Percentiles rank a stretch among this genome's conserved stretches.
These are phyloP conservation scores for Percina caprodes DNA, from an alignment of 2,113 vertebrate genomes.

Conservation along the genomic window DNA sequence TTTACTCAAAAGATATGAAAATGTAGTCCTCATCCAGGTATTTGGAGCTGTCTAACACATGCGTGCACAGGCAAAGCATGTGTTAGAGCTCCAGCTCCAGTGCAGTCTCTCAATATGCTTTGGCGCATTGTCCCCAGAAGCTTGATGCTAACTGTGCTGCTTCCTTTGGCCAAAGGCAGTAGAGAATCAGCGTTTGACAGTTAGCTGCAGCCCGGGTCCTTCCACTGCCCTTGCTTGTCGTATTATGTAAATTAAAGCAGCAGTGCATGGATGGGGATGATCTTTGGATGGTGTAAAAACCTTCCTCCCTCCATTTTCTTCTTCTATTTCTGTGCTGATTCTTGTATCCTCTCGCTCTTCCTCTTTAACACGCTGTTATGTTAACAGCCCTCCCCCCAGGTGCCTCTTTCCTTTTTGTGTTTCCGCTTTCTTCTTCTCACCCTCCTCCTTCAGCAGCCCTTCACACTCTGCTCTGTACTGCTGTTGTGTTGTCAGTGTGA, in stretches of 20 bases:
- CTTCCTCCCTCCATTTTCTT: background rate
- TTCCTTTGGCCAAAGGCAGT: background rate
- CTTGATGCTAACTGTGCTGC: slow-evolving; percentile 35
- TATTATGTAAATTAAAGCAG: slow-evolving; percentile 13
- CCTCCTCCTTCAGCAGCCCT: slow-evolving; percentile 35
- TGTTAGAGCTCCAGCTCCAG: slow-evolving; percentile 13
- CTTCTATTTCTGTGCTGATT: background rate
- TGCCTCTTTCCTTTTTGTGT: background rate
- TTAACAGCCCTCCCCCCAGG: background rate
- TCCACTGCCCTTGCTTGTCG: slow-evolving; percentile 6
- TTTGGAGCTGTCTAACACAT: background rate
- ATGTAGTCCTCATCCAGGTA: background rate
- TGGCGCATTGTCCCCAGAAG: slow-evolving; percentile 64
- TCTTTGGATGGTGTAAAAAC: slow-evolving; percentile 8
- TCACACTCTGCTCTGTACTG: slow-evolving; percentile 11
- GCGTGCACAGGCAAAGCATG: slow-evolving; percentile 20
- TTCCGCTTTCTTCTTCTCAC: background rate
- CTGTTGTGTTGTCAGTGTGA: slow-evolving; percentile 8
- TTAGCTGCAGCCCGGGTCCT: slow-evolving; percentile 38
- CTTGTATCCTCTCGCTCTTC: slow-evolving; percentile 12
- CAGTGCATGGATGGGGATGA: background rate
- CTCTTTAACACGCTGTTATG: slow-evolving; percentile 2
- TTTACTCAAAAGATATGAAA: background rate
- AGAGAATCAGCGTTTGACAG: slow-evolving; percentile 7
- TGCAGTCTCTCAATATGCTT: slow-evolving; percentile 50